These are phyloP conservation scores for Galago senegalensis DNA, from an alignment of 2,797 vertebrate species.

Conservation along the genomic window DNA sequence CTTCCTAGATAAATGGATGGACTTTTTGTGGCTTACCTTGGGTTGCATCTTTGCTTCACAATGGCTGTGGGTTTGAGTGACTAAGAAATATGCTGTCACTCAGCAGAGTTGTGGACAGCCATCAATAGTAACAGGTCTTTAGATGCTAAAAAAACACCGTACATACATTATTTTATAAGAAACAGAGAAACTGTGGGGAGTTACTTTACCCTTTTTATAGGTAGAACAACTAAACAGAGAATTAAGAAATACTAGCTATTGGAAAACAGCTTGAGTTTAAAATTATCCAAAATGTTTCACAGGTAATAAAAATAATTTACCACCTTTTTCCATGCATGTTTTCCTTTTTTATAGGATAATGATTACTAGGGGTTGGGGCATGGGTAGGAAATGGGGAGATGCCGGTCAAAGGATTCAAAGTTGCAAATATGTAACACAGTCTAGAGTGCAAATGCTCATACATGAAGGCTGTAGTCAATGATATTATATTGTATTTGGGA, in stretches of 20 bases:
- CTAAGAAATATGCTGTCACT: conserved; percentile 19
- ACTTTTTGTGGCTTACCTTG: neutral
- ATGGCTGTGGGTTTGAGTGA: neutral
- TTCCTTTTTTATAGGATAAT: neutral
- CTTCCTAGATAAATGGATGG: neutral
- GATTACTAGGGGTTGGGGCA: neutral
- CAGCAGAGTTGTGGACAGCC: conserved; percentile 6
- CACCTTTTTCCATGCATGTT: neutral
- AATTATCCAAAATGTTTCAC: neutral
- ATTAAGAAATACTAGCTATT: conserved; percentile 54
- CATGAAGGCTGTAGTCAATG: neutral
- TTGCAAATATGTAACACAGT: neutral
- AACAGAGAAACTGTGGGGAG: conserved; percentile 1
- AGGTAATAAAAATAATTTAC: conserved; percentile 66
- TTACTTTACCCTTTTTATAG: conserved; percentile 50
- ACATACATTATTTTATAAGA: conserved; percentile 56
- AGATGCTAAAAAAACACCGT: conserved; percentile 13
- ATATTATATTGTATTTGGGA: neutral
- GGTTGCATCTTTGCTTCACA: conserved; percentile 46
- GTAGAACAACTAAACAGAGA: conserved; percentile 31
- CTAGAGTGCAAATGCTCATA: neutral
- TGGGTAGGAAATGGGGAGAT: neutral
- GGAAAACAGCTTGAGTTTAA: conserved; percentile 41
- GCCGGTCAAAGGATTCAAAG: neutral
- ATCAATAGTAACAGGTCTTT: conserved; percentile 22